phyloP scores from a whole-genome alignment of 2,797 vertebrate genomes.

The Stomatorhinus walkeri region DNA sequence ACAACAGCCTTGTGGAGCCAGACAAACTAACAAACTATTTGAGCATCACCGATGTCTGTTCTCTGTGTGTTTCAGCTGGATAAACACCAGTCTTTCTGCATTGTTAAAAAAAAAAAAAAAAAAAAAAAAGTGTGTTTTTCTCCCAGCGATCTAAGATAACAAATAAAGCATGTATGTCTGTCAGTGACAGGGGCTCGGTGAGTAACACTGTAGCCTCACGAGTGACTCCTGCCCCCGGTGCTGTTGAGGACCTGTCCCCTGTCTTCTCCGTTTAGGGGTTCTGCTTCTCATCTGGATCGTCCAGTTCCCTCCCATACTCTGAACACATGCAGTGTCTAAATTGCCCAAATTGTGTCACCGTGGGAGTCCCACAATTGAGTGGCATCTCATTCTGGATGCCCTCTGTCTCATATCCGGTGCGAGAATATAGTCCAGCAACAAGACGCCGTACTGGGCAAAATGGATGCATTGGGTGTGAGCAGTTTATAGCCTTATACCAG shows the following conservation, averaged over 20 bases:
- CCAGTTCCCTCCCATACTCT: not conserved
- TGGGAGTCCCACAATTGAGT: not conserved
- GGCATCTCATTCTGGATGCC: not conserved
- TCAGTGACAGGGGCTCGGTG: not conserved
- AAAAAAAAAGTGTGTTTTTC: not conserved
- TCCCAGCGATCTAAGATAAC: not conserved
- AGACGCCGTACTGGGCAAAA: not conserved
- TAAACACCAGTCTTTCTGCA: not conserved
- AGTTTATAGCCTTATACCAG: not conserved
- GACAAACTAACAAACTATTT: not conserved
- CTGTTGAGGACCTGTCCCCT: not conserved
- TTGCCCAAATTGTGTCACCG: not conserved
- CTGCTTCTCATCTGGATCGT: not conserved
- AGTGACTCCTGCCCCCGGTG: not conserved
- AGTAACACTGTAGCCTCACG: not conserved
- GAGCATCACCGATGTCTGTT: not conserved
- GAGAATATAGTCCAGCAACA: not conserved
- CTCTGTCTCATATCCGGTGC: not conserved
- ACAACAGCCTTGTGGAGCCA: not conserved
- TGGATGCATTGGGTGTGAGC: not conserved
- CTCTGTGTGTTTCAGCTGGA: not conserved
- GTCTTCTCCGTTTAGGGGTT: not conserved
- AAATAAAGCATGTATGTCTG: not conserved
- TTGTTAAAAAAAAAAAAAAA: not conserved
- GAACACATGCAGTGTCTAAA: not conserved